Evolutionary conservation across 2,797 vertebrate species (phyloP).

Genomic region (Sardinella longiceps): DNA sequence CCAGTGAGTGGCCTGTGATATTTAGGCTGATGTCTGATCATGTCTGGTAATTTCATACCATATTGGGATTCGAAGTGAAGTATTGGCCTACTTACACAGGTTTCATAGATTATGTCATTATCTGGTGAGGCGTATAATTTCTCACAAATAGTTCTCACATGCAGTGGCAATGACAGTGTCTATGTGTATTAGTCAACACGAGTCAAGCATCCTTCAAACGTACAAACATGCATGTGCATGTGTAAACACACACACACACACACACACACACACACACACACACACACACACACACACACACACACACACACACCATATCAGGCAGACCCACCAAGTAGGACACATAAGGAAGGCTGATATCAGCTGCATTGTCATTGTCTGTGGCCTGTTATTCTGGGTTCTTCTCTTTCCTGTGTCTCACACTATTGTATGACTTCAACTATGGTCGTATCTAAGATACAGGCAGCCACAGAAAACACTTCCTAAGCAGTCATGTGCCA

Average conservation of each 20-base stretch:
- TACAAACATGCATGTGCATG: neutral
- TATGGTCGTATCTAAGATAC: neutral
- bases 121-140: neutral
- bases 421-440: neutral
- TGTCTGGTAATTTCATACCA: too few relatives aligned
- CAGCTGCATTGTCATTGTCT: neutral
- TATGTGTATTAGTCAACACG: neutral
- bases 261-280: constrained; percentile 23
- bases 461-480: too few relatives aligned
- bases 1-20: too few relatives aligned
- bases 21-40: too few relatives aligned
- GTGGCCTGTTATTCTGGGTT: neutral
- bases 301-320: constrained; percentile 27
- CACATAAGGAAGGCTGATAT: neutral
- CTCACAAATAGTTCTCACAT: neutral
- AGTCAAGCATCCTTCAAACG: neutral
- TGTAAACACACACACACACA: constrained; percentile 29
- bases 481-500: neutral
- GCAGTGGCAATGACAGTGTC: too few relatives aligned
- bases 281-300: constrained; percentile 27
- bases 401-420: neutral
- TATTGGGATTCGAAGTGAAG: too few relatives aligned
- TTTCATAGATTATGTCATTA: too few relatives aligned
- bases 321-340: neutral
- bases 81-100: too few relatives aligned